phyloP scores from a whole-genome alignment of 2,888 invertebrate species.

The Morpho helenor region DNA sequence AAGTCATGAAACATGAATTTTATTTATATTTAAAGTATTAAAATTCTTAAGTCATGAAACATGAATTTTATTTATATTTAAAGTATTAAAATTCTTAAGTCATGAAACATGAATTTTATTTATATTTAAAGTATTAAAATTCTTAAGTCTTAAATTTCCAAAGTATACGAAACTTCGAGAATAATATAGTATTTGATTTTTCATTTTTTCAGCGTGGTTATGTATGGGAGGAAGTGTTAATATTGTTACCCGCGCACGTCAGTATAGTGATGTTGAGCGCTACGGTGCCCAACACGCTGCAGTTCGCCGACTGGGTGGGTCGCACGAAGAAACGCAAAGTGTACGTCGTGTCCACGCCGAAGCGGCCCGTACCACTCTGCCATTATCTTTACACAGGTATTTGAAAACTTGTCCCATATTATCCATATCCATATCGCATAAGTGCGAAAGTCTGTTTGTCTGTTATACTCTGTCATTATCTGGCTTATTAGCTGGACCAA shows the following conservation, averaged over 20 bases:
- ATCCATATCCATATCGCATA: too few species aligned
- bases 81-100: too few species aligned
- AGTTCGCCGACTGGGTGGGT: conserved; percentile 97
- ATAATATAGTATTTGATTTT: not conserved
- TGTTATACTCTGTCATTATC: too few species aligned
- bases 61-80: too few species aligned
- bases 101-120: too few species aligned
- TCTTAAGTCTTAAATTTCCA: too few species aligned
- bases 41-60: too few species aligned
- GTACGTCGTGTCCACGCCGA: conserved; percentile 95
- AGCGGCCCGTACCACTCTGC: conserved; percentile 96
- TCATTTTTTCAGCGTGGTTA: conserved; percentile 87
- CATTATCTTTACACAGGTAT: conserved; percentile 93
- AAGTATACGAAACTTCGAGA: not conserved
- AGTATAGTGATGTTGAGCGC: conserved; percentile 98
- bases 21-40: too few species aligned
- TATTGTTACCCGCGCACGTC: conserved; percentile 95
- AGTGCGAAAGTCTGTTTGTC: too few species aligned
- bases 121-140: too few species aligned
- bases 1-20: too few species aligned
- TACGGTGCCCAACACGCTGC: conserved; percentile 97
- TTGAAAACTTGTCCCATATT: not conserved
- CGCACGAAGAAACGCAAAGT: conserved; percentile 91
- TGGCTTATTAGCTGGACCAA: too few species aligned
- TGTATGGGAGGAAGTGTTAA: conserved; percentile 99